These are phyloP conservation scores for Lithophane socia DNA, from an alignment of 2,888 invertebrate genomes.

Conservation along the genomic window DNA sequence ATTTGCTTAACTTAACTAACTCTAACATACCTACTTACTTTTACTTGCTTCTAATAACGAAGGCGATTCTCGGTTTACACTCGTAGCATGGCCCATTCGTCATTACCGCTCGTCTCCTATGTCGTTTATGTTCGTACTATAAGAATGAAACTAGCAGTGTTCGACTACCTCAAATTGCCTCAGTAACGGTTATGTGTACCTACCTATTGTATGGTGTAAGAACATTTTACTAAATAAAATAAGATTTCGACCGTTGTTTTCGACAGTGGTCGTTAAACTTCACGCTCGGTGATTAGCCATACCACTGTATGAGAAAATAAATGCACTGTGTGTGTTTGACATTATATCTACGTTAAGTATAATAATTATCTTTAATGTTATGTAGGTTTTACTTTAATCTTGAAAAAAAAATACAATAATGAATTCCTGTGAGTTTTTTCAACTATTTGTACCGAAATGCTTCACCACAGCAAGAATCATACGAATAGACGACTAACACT, in stretches of 20 bases:
- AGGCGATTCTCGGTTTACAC: too few species aligned
- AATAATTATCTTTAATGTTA: not conserved
- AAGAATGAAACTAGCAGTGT: too few species aligned
- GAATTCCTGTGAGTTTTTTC: not conserved
- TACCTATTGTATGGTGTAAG: constrained; percentile 46
- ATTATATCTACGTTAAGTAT: constrained; percentile 13
- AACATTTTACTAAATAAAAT: constrained; percentile 58
- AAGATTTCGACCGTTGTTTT: constrained; percentile 60
- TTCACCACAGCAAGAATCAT: not conserved
- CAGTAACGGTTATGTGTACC: constrained; percentile 23
- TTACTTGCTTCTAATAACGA: too few species aligned
- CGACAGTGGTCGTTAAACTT: constrained; percentile 71
- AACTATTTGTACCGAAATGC: not conserved
- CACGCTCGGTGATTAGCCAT: constrained; percentile 60
- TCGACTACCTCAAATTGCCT: constrained; percentile 10
- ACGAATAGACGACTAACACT: not conserved
- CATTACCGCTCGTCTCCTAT: too few species aligned
- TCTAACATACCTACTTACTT: too few species aligned
- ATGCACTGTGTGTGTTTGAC: constrained; percentile 7
- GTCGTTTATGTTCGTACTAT: too few species aligned
- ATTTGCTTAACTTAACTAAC: too few species aligned
- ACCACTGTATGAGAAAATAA: constrained; percentile 15
- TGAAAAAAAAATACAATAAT: too few species aligned
- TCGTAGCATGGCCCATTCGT: too few species aligned
- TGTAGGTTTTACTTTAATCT: too few species aligned